Base-by-base conservation (phyloP, 1,140 invertebrate genomes). In the Papilio polyxenes region DNA sequence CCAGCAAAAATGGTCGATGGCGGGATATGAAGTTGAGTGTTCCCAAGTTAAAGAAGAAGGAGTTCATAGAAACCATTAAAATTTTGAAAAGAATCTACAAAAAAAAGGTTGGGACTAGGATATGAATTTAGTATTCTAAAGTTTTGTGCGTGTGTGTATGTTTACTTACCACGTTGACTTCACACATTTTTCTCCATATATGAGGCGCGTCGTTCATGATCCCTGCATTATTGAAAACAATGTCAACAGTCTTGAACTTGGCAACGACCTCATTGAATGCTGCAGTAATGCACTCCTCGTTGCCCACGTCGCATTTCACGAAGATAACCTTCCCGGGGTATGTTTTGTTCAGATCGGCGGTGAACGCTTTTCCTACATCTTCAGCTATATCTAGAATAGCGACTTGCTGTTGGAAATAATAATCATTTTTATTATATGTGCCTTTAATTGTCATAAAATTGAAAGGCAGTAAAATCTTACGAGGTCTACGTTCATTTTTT, bases 221-320 rank as follows among this genome's bases (percentile, higher is more conserved):
- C 3, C 95, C 96, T 31, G 96, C 96, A 87, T 96, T 97, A 89
- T 97, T 97, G 75, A 97, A 94, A 51, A 96, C 93, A 17, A 97
- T 95, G 85, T 97, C 95, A 17, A 97, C 87, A 5, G 95, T 94
- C 17, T 96, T 95, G 59, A 96, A 93, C 10, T 95, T 91, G 1
- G 85, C 83, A 15, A 95, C 90, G 1, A 96, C 94, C 87, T 92
- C 94, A 44, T 95, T 89, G 88, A 97, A 97, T 76, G 96, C 95
- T 5, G 89, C 87, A 15, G 95, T 85, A 4, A 97, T 95, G 1
- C 96, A 95, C 0, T 94, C 91, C 82, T 96, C 95, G 5, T 96
- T 95, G 8, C 93, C 94, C 3, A 97, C 91, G 89, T 97, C 97
- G 87, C 96, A 97, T 84, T 95, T 94, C 3, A 95, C 62, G 82